A percentile compares a stretch with the other conserved stretches of the same genome.
Conservation (phyloP, 2,888 invertebrate genomes). For the Calliopum simillimum region DNA sequence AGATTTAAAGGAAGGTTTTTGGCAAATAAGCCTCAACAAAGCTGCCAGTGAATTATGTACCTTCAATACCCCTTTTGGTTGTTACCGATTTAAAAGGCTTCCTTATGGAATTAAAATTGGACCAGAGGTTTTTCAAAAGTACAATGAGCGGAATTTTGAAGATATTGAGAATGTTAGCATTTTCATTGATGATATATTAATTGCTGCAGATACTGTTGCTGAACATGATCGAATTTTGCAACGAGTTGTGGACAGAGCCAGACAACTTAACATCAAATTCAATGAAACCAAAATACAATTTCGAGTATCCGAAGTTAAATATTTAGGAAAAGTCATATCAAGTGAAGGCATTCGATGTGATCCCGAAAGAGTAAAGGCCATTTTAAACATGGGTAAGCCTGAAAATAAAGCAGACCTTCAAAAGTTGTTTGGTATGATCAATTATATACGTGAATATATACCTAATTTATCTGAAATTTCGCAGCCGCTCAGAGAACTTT, state of each 20-base stretch:
- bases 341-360: constrained; percentile 46
- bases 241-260: constrained; percentile 42
- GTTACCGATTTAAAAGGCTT: constrained; percentile 44
- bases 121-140: constrained; percentile 50
- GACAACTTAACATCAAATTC: too few relatives aligned
- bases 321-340: constrained; percentile 52
- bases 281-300: constrained; percentile 45
- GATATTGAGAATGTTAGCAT: constrained; percentile 54
- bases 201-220: too few relatives aligned
- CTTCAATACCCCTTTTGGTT: too few relatives aligned
- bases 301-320: constrained; percentile 48
- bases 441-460: too few relatives aligned
- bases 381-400: too few relatives aligned
- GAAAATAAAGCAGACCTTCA: constrained; percentile 34
- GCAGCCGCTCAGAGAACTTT: constrained; percentile 36
- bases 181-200: constrained; percentile 55
- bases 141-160: constrained; percentile 53
- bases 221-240: too few relatives aligned
- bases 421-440: too few relatives aligned
- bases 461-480: constrained; percentile 42
- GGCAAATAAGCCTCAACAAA: neutral
- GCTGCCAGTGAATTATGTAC: too few relatives aligned
- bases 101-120: constrained; percentile 41
- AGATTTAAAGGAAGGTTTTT: constrained; percentile 13
- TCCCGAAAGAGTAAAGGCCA: constrained; percentile 42